Conservation (phyloP, 2,113 vertebrate genomes). For the Zosterops japonicus region DNA sequence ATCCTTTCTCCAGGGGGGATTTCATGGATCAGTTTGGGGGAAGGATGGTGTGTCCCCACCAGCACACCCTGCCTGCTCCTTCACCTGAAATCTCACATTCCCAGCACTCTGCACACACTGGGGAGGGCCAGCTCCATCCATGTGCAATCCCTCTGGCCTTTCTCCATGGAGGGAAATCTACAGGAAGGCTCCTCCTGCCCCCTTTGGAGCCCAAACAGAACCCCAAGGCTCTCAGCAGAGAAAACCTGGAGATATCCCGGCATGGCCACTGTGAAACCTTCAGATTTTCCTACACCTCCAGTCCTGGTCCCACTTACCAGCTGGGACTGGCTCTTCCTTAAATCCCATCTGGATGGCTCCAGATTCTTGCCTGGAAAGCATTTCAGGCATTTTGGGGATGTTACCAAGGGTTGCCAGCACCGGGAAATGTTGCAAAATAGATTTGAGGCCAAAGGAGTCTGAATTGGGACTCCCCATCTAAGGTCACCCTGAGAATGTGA, state of each 20-base stretch:
- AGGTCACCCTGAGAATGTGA: background rate
- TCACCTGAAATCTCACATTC: background rate
- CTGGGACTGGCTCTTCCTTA: background rate
- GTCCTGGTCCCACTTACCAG: background rate
- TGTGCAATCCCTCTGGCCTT: too few relatives aligned
- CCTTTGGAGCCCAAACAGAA: background rate
- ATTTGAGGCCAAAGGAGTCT: background rate
- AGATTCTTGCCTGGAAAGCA: background rate
- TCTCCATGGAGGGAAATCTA: background rate
- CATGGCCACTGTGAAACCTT: background rate
- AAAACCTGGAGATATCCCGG: accelerated
- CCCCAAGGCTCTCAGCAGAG: background rate
- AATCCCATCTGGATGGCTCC: background rate
- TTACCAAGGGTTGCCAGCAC: background rate
- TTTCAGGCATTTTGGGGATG: background rate
- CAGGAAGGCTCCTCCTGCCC: background rate
- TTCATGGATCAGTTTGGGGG: accelerated
- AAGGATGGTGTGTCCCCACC: background rate
- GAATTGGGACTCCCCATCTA: background rate
- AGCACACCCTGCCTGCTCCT: background rate
- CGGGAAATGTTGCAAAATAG: background rate
- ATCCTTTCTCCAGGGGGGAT: background rate
- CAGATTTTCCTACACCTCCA: background rate
- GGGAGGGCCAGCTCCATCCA: background rate
- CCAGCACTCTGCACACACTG: accelerated